Conservation (phyloP, 2,797 vertebrate genomes). For the Enteromius argenteus region DNA sequence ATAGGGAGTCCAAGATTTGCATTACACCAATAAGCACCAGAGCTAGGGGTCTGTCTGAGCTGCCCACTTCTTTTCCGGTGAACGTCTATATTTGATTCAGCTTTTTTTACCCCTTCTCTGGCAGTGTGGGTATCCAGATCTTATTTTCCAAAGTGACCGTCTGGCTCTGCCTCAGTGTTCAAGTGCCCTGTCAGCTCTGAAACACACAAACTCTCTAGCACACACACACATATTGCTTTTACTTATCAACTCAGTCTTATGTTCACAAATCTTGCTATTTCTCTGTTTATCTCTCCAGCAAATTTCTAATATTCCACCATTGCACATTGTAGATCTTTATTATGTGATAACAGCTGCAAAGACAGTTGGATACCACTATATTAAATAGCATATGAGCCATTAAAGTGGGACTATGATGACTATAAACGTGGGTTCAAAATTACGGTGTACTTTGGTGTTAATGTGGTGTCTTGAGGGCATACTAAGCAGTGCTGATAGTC, state of each 20-base stretch:
- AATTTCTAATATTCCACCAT: not conserved
- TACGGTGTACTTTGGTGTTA: not conserved
- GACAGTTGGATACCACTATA: not conserved
- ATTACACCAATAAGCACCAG: not conserved
- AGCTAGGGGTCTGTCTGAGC: not conserved
- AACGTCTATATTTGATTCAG: conserved; percentile 21
- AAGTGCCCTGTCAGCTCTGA: conserved; percentile 26
- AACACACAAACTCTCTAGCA: not conserved
- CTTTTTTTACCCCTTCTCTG: conserved; percentile 11
- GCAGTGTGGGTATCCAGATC: not conserved
- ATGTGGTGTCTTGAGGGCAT: conserved; percentile 4
- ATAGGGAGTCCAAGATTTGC: not conserved
- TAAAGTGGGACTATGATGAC: not conserved
- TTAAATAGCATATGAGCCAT: not conserved
- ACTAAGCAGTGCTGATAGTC: conserved; percentile 9
- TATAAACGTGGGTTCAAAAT: conserved; percentile 6
- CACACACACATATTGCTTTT: not conserved
- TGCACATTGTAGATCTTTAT: not conserved
- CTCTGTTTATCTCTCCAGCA: not conserved
- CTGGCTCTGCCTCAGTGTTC: conserved; percentile 40
- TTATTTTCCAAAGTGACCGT: conserved; percentile 48
- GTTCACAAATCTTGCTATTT: conserved; percentile 19
- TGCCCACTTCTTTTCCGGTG: not conserved
- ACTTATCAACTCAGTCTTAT: not conserved
- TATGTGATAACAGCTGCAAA: not conserved